Percentiles rank a stretch among this genome's conserved stretches.
phyloP scores from a whole-genome alignment of 2,113 vertebrate genomes.

The Coracopsis vasa region DNA sequence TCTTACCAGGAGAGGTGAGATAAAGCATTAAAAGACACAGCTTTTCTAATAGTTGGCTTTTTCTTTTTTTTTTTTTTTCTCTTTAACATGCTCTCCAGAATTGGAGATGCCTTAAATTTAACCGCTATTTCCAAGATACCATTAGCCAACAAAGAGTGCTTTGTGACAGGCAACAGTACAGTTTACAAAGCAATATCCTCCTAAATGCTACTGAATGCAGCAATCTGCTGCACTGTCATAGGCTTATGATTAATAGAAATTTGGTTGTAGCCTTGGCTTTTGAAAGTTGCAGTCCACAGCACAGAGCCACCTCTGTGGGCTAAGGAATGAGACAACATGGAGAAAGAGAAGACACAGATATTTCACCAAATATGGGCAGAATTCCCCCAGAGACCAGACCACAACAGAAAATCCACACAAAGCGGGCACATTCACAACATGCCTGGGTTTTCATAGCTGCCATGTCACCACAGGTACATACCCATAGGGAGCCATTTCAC shows the following conservation, averaged over 20 bases:
- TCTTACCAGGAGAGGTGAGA: neutral
- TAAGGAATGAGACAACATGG: neutral
- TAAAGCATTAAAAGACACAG: neutral
- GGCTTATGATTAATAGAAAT: neutral
- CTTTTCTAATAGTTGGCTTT: neutral
- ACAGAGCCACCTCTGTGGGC: neutral
- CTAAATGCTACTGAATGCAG: neutral
- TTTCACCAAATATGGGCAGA: neutral
- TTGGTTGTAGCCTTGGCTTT: neutral
- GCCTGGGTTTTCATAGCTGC: neutral
- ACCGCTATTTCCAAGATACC: neutral
- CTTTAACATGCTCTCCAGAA: neutral
- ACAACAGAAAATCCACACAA: neutral
- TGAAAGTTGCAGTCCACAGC: neutral
- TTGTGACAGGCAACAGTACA: neutral
- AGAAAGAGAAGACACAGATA: neutral
- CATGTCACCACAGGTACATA: fast-evolving
- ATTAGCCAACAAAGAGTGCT: neutral
- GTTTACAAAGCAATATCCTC: neutral
- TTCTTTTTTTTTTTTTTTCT: neutral
- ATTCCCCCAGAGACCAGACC: too few species aligned
- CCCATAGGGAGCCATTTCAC: neutral
- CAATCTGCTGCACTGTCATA: neutral
- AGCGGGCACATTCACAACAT: fast-evolving
- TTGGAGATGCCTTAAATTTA: constrained; percentile 5